Evolutionary conservation across 2,888 invertebrate genomes (phyloP).

Genomic region (Oscheius sp.): DNA sequence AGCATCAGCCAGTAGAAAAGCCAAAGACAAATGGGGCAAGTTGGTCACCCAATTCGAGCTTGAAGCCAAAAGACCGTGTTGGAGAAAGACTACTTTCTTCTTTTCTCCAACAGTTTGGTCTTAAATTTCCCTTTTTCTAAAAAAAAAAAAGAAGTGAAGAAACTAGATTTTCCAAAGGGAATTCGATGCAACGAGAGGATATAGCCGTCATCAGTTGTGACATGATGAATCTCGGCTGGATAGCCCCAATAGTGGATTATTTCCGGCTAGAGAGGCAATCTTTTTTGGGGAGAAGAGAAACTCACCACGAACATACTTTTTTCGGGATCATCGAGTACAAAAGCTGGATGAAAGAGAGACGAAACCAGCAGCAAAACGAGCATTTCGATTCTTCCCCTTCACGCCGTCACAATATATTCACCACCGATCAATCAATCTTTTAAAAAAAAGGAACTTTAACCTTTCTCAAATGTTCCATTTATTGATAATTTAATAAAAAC

Average conservation of each 20-base stretch:
- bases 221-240: slow-evolving; percentile 63
- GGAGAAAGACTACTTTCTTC: slow-evolving; percentile 74
- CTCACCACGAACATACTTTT: too few species aligned
- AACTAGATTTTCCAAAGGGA: slow-evolving; percentile 74
- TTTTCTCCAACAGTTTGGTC: neutral
- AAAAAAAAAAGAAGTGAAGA: neutral
- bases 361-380: too few species aligned
- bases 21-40: slow-evolving; percentile 44
- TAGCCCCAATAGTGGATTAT: slow-evolving; percentile 70
- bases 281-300: too few species aligned
- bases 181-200: slow-evolving; percentile 84
- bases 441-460: too few species aligned
- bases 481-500: too few species aligned
- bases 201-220: slow-evolving; percentile 82
- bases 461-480: too few species aligned
- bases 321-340: too few species aligned
- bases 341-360: too few species aligned
- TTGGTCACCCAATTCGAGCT: slow-evolving; percentile 58
- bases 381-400: too few species aligned
- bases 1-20: slow-evolving; percentile 70
- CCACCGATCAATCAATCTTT: too few species aligned
- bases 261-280: slow-evolving; percentile 45
- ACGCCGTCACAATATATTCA: too few species aligned
- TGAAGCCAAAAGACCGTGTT: slow-evolving; percentile 79
- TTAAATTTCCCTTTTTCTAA: neutral